phyloP scores from a whole-genome alignment of 2,888 invertebrate genomes.

The Caenorhabditis auriculariae region DNA sequence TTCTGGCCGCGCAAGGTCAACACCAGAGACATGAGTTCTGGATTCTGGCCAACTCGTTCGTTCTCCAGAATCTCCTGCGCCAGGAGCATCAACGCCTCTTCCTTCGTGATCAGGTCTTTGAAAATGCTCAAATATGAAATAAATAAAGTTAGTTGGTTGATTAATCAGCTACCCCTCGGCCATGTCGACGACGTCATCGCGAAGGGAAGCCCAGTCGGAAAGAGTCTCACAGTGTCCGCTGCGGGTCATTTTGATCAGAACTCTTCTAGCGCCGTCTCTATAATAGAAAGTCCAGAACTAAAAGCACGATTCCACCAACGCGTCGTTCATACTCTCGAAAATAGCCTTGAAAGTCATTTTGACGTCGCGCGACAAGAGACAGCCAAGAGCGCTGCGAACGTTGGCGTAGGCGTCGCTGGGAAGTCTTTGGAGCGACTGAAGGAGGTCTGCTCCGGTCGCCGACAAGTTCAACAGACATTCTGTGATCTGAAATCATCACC shows the following conservation, averaged over 20 bases:
- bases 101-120: constrained; percentile 24
- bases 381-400: constrained; percentile 23
- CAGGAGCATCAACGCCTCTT: constrained; percentile 38
- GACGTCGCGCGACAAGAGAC: constrained; percentile 28
- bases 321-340: constrained; percentile 33
- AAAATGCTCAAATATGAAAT: constrained; percentile 26
- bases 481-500: constrained; percentile 19
- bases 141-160: not conserved
- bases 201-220: constrained; percentile 25
- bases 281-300: not conserved
- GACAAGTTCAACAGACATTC: constrained; percentile 27
- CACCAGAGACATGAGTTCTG: constrained; percentile 16
- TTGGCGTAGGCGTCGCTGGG: constrained; percentile 19
- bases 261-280: constrained; percentile 23
- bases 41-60: constrained; percentile 20
- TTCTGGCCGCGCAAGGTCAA: constrained; percentile 22
- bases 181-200: constrained; percentile 31
- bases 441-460: constrained; percentile 27
- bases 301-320: constrained; percentile 17
- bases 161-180: constrained; percentile 15
- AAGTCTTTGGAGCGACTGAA: constrained; percentile 18
- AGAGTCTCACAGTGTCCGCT: constrained; percentile 18
- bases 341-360: constrained; percentile 33
- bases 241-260: constrained; percentile 26
- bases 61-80: constrained; percentile 30